Conservation (phyloP, 2,113 vertebrate species). For the Myiagra hebetior region DNA sequence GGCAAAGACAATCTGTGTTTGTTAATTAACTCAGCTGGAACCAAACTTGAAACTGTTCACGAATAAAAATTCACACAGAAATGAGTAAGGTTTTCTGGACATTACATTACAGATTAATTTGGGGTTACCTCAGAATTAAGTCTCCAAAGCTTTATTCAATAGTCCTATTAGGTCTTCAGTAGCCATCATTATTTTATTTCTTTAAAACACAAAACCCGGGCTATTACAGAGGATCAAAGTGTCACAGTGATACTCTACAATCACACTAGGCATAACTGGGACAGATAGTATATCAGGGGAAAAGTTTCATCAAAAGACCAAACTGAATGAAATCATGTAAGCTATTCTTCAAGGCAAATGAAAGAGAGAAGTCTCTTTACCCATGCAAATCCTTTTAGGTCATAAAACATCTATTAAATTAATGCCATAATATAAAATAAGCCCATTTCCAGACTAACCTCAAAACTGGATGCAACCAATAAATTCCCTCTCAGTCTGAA, state of each 20-base stretch:
- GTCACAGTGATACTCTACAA: not conserved
- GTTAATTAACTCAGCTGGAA: not conserved
- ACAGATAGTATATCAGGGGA: not conserved
- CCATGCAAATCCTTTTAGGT: constrained; percentile 30
- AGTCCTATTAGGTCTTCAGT: not conserved
- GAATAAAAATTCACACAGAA: not conserved
- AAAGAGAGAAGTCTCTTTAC: not conserved
- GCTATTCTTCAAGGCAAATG: not conserved
- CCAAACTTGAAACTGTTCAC: not conserved
- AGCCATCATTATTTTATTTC: not conserved
- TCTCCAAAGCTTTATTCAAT: not conserved
- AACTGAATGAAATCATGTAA: constrained; percentile 4
- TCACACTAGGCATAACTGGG: not conserved
- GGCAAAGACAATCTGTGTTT: not conserved
- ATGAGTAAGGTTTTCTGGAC: not conserved
- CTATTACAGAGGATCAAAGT: not conserved
- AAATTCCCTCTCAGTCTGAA: not conserved
- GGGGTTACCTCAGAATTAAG: not conserved
- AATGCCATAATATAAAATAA: not conserved
- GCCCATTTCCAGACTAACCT: not conserved
- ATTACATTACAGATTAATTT: not conserved
- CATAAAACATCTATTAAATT: constrained; percentile 6
- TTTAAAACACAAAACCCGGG: not conserved
- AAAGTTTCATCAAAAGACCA: not conserved
- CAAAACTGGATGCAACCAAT: not conserved